These are phyloP conservation scores for Eretmocerus hayati DNA, from an alignment of 2,888 invertebrate species.

Conservation along the genomic window DNA sequence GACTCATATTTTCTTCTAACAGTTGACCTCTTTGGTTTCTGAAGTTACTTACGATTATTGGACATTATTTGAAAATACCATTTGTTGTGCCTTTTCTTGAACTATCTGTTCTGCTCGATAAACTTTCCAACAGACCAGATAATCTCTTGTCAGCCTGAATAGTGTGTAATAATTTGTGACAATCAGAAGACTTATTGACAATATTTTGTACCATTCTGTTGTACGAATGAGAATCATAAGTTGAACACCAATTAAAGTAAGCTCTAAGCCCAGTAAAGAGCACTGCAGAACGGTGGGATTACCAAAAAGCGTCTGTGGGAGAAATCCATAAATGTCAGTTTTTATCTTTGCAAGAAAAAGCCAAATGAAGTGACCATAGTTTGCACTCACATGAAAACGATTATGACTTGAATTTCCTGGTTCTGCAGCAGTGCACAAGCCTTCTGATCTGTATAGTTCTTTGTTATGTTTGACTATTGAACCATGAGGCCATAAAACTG, in stretches of 20 bases:
- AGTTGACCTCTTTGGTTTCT: slow-evolving; percentile 20
- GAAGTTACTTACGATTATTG: slow-evolving; percentile 8
- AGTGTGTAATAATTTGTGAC: slow-evolving; percentile 88
- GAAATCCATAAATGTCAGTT: slow-evolving; percentile 11
- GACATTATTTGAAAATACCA: slow-evolving; percentile 15
- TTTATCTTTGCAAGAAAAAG: too few species aligned
- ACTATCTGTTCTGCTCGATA: slow-evolving; percentile 67
- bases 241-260: slow-evolving; percentile 66
- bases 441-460: slow-evolving; percentile 67
- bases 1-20: slow-evolving; percentile 19
- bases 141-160: slow-evolving; percentile 83
- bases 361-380: too few species aligned
- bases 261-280: slow-evolving; percentile 64
- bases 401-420: slow-evolving; percentile 76
- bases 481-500: slow-evolving; percentile 68
- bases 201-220: slow-evolving; percentile 85
- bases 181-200: slow-evolving; percentile 77
- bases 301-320: slow-evolving; percentile 72
- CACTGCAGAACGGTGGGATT: slow-evolving; percentile 76
- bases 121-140: slow-evolving; percentile 75
- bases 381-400: slow-evolving; percentile 75
- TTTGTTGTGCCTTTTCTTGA: slow-evolving; percentile 53
- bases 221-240: slow-evolving; percentile 71
- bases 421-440: slow-evolving; percentile 77
- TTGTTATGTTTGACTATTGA: slow-evolving; percentile 67